Conservation (phyloP, 2,888 invertebrate species). For the Rhamnusium bicolor region DNA sequence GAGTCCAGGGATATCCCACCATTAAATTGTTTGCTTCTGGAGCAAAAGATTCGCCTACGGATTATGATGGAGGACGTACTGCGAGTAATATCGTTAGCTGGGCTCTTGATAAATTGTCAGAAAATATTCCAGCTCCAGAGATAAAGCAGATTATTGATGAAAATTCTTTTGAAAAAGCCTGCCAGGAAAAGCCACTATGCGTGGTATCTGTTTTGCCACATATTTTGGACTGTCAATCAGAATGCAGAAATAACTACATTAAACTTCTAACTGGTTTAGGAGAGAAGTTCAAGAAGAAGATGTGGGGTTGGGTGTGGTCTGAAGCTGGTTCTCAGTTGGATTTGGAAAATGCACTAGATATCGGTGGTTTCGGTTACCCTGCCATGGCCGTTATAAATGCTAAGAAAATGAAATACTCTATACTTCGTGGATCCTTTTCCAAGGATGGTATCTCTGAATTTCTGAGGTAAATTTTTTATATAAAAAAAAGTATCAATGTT, state of each 20-base stretch:
- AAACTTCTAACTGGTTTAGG: constrained; percentile 81
- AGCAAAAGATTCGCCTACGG: constrained; percentile 82
- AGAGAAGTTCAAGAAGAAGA: constrained; percentile 94
- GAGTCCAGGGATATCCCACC: constrained; percentile 95
- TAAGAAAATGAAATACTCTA: constrained; percentile 97
- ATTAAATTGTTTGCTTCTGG: constrained; percentile 93
- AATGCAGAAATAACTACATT: constrained; percentile 92
- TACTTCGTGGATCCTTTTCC: constrained; percentile 94
- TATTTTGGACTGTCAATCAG: constrained; percentile 95
- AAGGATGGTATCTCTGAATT: constrained; percentile 97
- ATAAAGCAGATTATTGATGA: constrained; percentile 76
- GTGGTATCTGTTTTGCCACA: constrained; percentile 94
- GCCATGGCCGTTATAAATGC: constrained; percentile 97
- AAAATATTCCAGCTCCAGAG: constrained; percentile 93
- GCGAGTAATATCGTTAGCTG: constrained; percentile 91
- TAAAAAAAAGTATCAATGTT: neutral
- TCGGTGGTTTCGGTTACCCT: constrained; percentile 99
- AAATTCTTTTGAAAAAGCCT: constrained; percentile 80
- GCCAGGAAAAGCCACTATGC: constrained; percentile 91
- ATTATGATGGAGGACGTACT: constrained; percentile 95
- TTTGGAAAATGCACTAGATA: constrained; percentile 91
- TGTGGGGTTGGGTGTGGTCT: constrained; percentile 98
- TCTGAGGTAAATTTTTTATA: constrained; percentile 73
- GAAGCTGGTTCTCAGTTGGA: constrained; percentile 91
- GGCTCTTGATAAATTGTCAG: constrained; percentile 89